Conservation (phyloP, 2,113 vertebrate species). For the Bolborhynchus lineola region DNA sequence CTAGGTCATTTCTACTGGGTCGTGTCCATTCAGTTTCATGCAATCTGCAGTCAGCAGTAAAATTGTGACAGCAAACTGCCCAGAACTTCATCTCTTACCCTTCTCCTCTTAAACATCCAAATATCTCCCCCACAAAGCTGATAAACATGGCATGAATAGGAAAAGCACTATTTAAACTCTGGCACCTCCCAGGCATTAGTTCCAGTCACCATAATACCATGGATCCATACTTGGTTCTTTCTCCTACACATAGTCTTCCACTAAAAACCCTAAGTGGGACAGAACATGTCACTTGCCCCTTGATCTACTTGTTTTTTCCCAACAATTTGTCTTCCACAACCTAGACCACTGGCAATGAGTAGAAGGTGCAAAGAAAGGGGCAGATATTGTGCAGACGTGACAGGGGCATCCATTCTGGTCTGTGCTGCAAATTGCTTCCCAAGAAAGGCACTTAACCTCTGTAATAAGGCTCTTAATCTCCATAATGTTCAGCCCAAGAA, state of each 20-base stretch:
- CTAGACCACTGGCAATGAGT: not conserved
- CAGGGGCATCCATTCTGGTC: not conserved
- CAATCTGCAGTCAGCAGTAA: constrained; percentile 46
- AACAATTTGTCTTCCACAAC: not conserved
- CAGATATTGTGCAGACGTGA: not conserved
- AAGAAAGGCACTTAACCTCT: not conserved
- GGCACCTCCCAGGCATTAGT: not conserved
- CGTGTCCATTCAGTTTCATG: constrained; percentile 52
- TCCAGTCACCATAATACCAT: not conserved
- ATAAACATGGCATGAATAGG: not conserved
- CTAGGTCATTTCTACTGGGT: constrained; percentile 43
- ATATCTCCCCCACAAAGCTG: not conserved
- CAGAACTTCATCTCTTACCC: not conserved
- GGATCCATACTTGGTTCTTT: not conserved
- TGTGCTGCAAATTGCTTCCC: not conserved
- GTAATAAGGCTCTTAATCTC: not conserved
- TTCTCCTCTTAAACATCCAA: not conserved
- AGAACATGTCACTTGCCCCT: not conserved
- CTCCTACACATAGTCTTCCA: not conserved
- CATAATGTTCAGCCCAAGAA: not conserved
- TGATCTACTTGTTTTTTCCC: not conserved
- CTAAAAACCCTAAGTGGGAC: not conserved
- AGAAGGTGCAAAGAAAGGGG: not conserved
- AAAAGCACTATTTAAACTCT: not conserved
- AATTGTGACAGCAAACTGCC: constrained; percentile 25